These are phyloP conservation scores for Trogon melanurus DNA, from an alignment of 2,113 vertebrate genomes.

Conservation along the genomic window DNA sequence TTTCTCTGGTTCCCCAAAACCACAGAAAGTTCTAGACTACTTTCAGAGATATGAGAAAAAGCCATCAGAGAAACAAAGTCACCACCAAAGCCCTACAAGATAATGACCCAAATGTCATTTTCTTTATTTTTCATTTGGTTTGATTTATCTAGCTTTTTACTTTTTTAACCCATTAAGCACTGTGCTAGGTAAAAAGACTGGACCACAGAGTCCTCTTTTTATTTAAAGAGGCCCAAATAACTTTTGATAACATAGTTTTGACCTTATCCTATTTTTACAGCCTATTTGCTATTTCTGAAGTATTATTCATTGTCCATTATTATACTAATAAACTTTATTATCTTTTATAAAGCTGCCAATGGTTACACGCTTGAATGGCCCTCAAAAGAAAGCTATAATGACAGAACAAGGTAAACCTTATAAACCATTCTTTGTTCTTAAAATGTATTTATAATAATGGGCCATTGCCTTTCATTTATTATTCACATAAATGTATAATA, in stretches of 20 bases:
- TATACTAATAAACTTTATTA: conserved; percentile 74
- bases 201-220: neutral
- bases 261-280: conserved; percentile 48
- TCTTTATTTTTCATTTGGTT: neutral
- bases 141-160: neutral
- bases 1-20: neutral
- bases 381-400: conserved; percentile 53
- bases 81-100: neutral
- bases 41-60: neutral
- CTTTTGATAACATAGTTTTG: conserved; percentile 21
- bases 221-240: neutral
- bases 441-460: conserved; percentile 48
- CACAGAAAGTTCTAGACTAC: neutral
- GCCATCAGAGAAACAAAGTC: neutral
- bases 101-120: neutral
- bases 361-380: conserved; percentile 59
- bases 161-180: neutral
- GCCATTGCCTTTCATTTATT: conserved; percentile 72
- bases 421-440: conserved; percentile 73
- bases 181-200: neutral
- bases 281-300: conserved; percentile 38
- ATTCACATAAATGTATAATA: conserved; percentile 52
- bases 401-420: conserved; percentile 70
- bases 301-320: conserved; percentile 61
- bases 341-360: conserved; percentile 49